phyloP scores from a whole-genome alignment of 2,113 vertebrate species.

The Pholis gunnellus region DNA sequence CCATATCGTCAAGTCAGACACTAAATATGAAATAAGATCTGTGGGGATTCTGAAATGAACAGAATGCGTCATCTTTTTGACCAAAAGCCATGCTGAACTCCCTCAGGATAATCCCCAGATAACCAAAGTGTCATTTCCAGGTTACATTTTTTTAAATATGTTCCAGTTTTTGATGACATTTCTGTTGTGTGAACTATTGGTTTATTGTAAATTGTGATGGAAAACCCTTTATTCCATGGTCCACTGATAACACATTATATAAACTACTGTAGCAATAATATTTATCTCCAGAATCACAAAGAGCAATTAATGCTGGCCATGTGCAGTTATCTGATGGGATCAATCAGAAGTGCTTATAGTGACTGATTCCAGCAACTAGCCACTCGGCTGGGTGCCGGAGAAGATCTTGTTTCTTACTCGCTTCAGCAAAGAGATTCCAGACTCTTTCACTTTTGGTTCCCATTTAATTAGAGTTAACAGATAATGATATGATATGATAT shows the following conservation, averaged over 20 bases:
- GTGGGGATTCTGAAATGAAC: neutral
- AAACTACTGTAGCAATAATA: conserved; percentile 1
- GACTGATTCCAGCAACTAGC: too few species aligned
- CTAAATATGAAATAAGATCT: neutral
- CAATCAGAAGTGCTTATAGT: neutral
- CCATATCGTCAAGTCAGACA: neutral
- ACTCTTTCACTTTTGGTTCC: too few species aligned
- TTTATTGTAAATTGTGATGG: conserved; percentile 11
- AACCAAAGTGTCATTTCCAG: neutral
- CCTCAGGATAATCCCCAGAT: conserved; percentile 15
- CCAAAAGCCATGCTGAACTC: neutral
- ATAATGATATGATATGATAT: too few species aligned
- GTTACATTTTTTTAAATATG: neutral
- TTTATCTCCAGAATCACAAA: conserved; percentile 4
- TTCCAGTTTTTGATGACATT: conserved; percentile 28
- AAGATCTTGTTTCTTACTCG: too few species aligned
- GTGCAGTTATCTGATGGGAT: neutral
- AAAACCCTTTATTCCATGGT: neutral
- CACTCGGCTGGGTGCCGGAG: too few species aligned
- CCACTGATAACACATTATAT: neutral
- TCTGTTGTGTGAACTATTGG: conserved; percentile 20
- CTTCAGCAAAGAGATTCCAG: too few species aligned
- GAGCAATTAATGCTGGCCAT: neutral
- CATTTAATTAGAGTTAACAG: too few species aligned
- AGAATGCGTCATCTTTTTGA: neutral